Evolutionary conservation across 1,140 invertebrate genomes (phyloP), one percentile per base, ranked within the genome.

Genomic region (Thaumatotibia leucotreta): DNA sequence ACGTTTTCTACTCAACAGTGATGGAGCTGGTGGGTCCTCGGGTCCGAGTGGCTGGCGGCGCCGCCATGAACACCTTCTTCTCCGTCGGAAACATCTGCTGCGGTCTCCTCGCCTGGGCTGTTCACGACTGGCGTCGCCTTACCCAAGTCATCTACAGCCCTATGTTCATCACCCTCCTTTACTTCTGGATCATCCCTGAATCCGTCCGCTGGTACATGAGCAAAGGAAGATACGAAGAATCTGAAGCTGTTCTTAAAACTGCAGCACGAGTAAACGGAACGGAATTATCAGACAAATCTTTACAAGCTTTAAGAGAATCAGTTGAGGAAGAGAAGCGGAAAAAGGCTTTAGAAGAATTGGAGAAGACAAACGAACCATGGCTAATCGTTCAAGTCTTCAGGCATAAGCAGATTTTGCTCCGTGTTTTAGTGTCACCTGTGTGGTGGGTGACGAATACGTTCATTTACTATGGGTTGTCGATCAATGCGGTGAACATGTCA

Each of bases 1-100:
- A 14, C 20, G 14, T 1, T 6, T 35, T n/a, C 9, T 45, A 0
- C n/a, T 8, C 0, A 8, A 0, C 86, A 78, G 96, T 95, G 32
- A 93, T 97, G 80, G 96, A 97, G 80, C 89, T 96, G 67, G 94
- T 96, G 0, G 95, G 94, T 2, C 94, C 95, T 1, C 93, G 93
- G 62, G 93, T 94, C 66, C 90, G 96, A 64, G 95, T 96, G 1
- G 83, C 95, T 4, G 95, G 93, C 61, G 95, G 95, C 10, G 94
- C 95, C 0, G 84, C 95, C 0, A 92, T 95, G 23, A 94, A 94
- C 32, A 93, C 93, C 27, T 94, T 93, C 75, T 96, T 95, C 86
- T 94, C 95, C 0, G 64, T 95, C 0, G 96, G 96, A 0, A 93
- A 95, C 73, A 93, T 94, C 35, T 76, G 69, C 2, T 72, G 93